Base-by-base conservation (phyloP, 2,888 invertebrate species). In the Polietes domitor region DNA sequence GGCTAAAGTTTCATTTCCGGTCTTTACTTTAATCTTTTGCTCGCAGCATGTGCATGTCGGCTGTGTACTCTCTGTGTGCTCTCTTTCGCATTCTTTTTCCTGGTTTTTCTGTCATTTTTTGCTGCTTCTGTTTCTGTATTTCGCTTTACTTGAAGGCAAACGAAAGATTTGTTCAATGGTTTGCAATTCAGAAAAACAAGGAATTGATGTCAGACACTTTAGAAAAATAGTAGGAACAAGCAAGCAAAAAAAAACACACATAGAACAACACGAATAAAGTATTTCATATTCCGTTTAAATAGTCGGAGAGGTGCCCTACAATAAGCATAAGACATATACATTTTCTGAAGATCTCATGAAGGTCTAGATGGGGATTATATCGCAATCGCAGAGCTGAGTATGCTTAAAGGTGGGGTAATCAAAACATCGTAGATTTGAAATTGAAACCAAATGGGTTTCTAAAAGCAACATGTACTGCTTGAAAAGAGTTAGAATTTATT, bases 1-100 rank as follows among this genome's bases (percentile, higher is more conserved):
- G 78, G 73, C 15, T 63, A 81, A 84, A 84, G 76, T 79, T 84
- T 81, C 76, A 84, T 84, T 84, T 84, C 81, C 81, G 78, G 80
- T 80, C 73, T 81, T 81, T 77, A 79, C 72, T 76, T 81, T 81
- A 78, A 76, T 9, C 53, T 73, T 50, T 61, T 68, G 28, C 43
- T 61, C 63, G n/a, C 58, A 76, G 75, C 32, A 63, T 24, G 24
- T 58, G 32, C 21, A 19, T 26, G 43, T 63, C 72, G 41, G 10
- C 58, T 12, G 28, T 63, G 75, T 4, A 72, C 68, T 73, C 12
- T 68, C 53, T 37, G 17, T 10, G 17, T 10, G 15, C 41, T 71
- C 55, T 71, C 55, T 2, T n/a, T 68, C 37, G 1, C 50, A 77
- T 70, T 82, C 77, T 65, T 77, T 68, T 28, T n/a, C 15, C 47